Base-by-base conservation (phyloP, 2,113 vertebrate genomes). In the Balaeniceps rex region DNA sequence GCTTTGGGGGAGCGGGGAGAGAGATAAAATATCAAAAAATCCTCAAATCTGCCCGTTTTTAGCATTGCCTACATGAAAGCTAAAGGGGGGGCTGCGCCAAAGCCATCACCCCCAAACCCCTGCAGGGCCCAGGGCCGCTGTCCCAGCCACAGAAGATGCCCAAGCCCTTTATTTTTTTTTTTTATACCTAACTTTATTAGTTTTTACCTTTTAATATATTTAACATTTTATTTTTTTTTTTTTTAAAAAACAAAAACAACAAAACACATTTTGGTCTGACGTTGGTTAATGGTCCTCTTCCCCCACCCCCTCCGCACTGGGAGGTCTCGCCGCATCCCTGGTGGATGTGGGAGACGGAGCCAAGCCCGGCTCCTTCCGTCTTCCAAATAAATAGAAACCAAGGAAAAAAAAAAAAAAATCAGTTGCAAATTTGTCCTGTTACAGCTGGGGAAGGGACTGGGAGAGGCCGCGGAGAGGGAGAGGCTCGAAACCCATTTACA, bases 171-270 rank as follows among this genome's bases (percentile, higher is more conserved):
- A 8, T 46, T 19, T 21, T 46, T 19, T 19, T 49, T n/a, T 79
- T 57, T 72, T 80, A 34, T 63, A 96, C 82, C 29, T 91, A 98
- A 94, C 93, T 97, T 96, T 98, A 94, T 97, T 98, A 95, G 90
- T 97, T 98, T 97, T 97, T 96, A 96, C 94, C 85, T 97, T 97
- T 97, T 97, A 97, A 97, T 98, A 97, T 98, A 97, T 97, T 98
- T 98, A 97, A 97, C 94, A 47, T 83, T 92, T 95, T 80, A 7
- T 94, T 57, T 58, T 34, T 46, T 19, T 87, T 52, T 5, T 65
- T 81, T 71, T 36, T 46, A 96, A 91, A 94, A 94, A 87, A 72
- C n/a, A 55, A 94, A 29, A 80, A 96, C 92, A 96, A 97, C 78
- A 44, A 96, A 96, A 97, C 94, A 95, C 49, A 6, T 97, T 97